phyloP scores from a whole-genome alignment of 1,140 invertebrate genomes.

The Phocides pigmalion region DNA sequence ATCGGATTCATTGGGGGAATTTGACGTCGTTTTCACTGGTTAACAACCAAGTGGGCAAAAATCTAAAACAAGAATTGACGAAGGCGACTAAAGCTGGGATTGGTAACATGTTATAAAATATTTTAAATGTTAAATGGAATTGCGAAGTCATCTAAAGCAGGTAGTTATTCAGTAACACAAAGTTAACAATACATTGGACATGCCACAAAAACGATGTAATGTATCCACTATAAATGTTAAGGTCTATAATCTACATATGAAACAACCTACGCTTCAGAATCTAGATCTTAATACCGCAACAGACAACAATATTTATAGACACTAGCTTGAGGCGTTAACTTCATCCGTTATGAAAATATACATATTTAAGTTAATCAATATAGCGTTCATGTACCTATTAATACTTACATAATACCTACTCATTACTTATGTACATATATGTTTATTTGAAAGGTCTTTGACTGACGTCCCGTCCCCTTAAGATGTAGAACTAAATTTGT shows the following conservation, averaged over 20 bases:
- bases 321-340: not conserved
- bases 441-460: too few relatives aligned
- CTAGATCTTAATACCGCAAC: constrained; percentile 23
- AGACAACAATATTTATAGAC: constrained; percentile 6
- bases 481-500: too few relatives aligned
- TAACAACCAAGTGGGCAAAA: too few relatives aligned
- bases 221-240: constrained; percentile 34
- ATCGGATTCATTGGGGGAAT: too few relatives aligned
- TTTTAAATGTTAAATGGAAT: constrained; percentile 4
- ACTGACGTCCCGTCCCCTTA: too few relatives aligned
- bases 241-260: constrained; percentile 34
- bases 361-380: too few relatives aligned
- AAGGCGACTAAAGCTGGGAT: not conserved
- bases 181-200: constrained; percentile 29
- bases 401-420: too few relatives aligned
- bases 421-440: too few relatives aligned
- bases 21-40: too few relatives aligned
- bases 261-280: constrained; percentile 24
- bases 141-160: constrained; percentile 4
- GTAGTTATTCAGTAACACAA: constrained; percentile 18
- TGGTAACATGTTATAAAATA: not conserved
- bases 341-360: not conserved
- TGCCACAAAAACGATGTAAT: constrained; percentile 34
- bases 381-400: too few relatives aligned
- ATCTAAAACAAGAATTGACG: not conserved